Conservation (phyloP, 2,797 vertebrate genomes). For the Pipistrellus kuhlii region DNA sequence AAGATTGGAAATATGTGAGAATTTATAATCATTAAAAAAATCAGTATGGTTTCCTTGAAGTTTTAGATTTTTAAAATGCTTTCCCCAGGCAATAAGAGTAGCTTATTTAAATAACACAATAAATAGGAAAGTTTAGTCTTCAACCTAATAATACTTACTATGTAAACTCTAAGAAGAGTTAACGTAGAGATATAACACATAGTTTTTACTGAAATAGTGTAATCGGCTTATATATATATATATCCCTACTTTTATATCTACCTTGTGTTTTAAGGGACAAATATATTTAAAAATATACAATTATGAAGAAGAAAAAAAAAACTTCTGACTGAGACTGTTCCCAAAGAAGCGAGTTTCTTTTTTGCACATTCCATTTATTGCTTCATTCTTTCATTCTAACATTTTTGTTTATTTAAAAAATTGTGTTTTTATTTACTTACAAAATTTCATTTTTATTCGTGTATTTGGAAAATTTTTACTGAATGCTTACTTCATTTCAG, state of each 20-base stretch:
- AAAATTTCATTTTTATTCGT: neutral
- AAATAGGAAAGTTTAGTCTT: slow-evolving; percentile 1
- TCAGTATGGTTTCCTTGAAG: neutral
- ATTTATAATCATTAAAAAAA: slow-evolving; percentile 4
- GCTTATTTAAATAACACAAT: slow-evolving; percentile 27
- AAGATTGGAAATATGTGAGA: neutral
- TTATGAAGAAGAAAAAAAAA: neutral
- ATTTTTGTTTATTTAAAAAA: neutral
- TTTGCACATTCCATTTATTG: neutral
- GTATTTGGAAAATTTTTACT: neutral
- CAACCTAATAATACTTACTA: neutral
- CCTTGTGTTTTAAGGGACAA: neutral
- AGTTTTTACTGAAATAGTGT: neutral
- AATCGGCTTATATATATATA: neutral
- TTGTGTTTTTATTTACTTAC: neutral
- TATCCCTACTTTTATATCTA: neutral
- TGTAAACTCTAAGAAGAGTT: neutral
- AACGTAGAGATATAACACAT: neutral
- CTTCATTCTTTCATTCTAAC: neutral
- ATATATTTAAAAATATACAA: neutral
- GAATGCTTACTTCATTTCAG: neutral
- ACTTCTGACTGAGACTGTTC: neutral
- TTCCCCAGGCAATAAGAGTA: neutral
- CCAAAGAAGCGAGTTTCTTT: neutral
- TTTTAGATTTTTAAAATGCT: slow-evolving; percentile 1